phyloP scores from a whole-genome alignment of 1,140 invertebrate species.

The Plectrocnemia conspersa region DNA sequence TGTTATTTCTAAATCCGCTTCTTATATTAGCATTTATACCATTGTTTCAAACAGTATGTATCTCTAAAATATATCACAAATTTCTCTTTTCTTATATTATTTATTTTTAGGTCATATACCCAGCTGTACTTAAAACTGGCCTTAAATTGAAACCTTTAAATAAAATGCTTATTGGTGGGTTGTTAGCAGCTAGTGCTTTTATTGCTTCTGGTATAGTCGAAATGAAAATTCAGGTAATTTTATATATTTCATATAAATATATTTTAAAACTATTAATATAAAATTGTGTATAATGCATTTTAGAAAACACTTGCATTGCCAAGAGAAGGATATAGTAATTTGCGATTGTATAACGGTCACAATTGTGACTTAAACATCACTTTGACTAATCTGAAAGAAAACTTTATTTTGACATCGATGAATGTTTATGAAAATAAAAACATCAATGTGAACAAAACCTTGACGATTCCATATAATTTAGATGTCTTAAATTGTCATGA shows the following conservation, averaged over 20 bases:
- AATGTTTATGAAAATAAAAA: slow-evolving; percentile 38
- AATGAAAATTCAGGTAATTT: slow-evolving; percentile 67
- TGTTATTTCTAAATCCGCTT: slow-evolving; percentile 75
- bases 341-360: slow-evolving; percentile 57
- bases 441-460: slow-evolving; percentile 19
- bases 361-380: slow-evolving; percentile 21
- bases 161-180: slow-evolving; percentile 76
- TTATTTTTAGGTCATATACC: slow-evolving; percentile 52
- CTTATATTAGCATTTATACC: slow-evolving; percentile 76
- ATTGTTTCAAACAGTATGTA: slow-evolving; percentile 62
- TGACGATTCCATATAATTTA: too few species aligned
- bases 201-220: slow-evolving; percentile 81
- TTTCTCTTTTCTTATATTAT: too few species aligned
- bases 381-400: slow-evolving; percentile 5
- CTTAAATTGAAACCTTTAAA: slow-evolving; percentile 62
- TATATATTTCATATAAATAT: slow-evolving; percentile 1
- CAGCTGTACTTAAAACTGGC: slow-evolving; percentile 35
- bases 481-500: too few species aligned
- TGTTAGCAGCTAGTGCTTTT: slow-evolving; percentile 80
- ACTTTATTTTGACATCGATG: slow-evolving; percentile 28
- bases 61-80: too few species aligned
- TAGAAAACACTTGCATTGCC: slow-evolving; percentile 59
- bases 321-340: slow-evolving; percentile 51
- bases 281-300: too few species aligned
- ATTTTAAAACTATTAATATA: too few species aligned